Evolutionary conservation across 2,797 vertebrate genomes (phyloP).

Genomic region (Arremon brunneinucha): DNA sequence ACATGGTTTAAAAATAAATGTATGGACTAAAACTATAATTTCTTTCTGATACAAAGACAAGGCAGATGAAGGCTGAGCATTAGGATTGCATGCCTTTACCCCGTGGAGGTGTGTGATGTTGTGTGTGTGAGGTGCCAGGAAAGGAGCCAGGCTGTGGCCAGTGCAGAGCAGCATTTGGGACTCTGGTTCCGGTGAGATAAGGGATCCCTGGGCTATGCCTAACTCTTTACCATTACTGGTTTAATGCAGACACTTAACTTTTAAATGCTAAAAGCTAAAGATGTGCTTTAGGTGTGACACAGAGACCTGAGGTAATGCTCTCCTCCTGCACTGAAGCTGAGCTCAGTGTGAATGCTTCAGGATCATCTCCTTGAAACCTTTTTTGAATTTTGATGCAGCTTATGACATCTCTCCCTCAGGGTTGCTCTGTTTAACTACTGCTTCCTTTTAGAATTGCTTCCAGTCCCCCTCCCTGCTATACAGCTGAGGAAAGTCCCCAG

Average conservation of each 20-base stretch:
- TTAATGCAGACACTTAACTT: background rate
- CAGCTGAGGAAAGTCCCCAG: background rate
- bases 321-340: background rate
- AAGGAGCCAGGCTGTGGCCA: background rate
- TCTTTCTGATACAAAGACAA: background rate
- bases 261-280: background rate
- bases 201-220: background rate
- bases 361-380: background rate
- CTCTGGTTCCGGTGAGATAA: background rate
- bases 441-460: background rate
- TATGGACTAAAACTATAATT: background rate
- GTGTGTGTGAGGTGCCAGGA: background rate
- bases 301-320: background rate
- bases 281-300: background rate
- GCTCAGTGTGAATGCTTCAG: background rate
- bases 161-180: background rate
- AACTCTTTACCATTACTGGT: background rate
- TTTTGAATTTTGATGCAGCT: background rate
- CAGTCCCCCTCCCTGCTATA: background rate
- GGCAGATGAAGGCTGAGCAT: background rate
- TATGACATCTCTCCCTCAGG: background rate
- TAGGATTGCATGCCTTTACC: background rate
- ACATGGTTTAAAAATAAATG: background rate
- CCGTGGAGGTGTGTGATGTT: rapidly evolving
- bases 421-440: background rate